Evolutionary conservation across 92 coral and sea anemone genomes (phyloP).

Genomic region (Siderastrea radians): DNA sequence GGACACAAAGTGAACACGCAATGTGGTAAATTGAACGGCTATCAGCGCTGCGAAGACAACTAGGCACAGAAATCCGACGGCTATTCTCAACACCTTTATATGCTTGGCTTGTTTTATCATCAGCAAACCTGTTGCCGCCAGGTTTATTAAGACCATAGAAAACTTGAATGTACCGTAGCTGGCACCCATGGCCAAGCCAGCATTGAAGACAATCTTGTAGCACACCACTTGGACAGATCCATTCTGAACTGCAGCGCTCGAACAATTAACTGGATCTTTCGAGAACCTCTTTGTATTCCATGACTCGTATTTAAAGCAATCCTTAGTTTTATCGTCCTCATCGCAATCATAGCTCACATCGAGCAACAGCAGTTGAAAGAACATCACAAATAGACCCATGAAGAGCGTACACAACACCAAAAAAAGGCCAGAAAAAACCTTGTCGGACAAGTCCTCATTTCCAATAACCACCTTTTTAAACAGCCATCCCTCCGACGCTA

Average conservation of each 20-base stretch:
- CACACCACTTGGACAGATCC: not conserved
- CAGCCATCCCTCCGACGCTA: not conserved
- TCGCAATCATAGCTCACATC: not conserved
- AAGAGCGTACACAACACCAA: not conserved
- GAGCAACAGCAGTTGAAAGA: not conserved
- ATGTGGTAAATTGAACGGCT: not conserved
- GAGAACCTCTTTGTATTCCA: not conserved
- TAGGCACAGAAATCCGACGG: not conserved
- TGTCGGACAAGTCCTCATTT: not conserved
- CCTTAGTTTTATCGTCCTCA: not conserved
- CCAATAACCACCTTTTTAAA: not conserved
- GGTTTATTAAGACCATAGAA: not conserved
- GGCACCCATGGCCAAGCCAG: not conserved
- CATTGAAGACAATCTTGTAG: not conserved
- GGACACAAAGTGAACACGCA: not conserved
- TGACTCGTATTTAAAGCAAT: constrained; percentile 1
- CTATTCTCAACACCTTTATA: not conserved
- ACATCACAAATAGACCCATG: not conserved
- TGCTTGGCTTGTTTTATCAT: not conserved
- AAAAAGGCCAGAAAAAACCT: not conserved
- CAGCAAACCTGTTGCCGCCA: not conserved
- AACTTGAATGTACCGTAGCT: constrained; percentile 2
- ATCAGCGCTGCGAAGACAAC: not conserved
- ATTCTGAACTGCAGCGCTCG: not conserved
- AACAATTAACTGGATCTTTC: not conserved